Conservation (phyloP, 2,113 vertebrate species). For the Coptodon rendalli region DNA sequence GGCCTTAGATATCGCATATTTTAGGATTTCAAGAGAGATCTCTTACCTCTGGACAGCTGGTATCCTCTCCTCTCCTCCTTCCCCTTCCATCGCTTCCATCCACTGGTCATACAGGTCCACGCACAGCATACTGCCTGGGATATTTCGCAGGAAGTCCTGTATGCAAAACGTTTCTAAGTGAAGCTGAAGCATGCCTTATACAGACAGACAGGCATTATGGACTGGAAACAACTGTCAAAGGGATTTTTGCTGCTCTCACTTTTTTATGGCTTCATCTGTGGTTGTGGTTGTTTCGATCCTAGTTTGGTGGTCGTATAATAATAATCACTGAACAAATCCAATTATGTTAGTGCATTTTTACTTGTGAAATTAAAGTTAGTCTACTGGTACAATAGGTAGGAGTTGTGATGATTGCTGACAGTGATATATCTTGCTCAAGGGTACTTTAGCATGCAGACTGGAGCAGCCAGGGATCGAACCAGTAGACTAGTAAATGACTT, state of each 20-base stretch:
- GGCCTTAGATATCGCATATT: neutral
- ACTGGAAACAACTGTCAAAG: neutral
- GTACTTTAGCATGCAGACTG: neutral
- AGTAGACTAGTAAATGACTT: neutral
- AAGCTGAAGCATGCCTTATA: neutral
- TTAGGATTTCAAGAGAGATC: neutral
- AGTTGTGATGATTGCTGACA: neutral
- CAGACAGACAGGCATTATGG: neutral
- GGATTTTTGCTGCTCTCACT: neutral
- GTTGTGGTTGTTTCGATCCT: neutral
- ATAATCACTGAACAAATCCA: neutral
- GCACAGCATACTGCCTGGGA: slow-evolving; percentile 86
- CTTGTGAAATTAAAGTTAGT: neutral
- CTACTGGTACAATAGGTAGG: neutral
- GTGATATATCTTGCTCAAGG: neutral
- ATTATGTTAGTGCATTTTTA: neutral
- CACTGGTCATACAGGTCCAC: slow-evolving; percentile 84
- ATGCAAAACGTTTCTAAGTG: neutral
- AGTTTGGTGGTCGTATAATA: neutral
- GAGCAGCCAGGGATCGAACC: neutral
- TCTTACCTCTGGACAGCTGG: slow-evolving; percentile 76
- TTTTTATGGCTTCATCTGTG: neutral
- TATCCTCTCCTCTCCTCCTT: slow-evolving; percentile 74
- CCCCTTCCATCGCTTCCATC: slow-evolving; percentile 79
- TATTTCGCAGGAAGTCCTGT: slow-evolving; percentile 89